Percentiles rank a stretch among this genome's conserved stretches.
phyloP scores from a whole-genome alignment of 1,140 invertebrate genomes.

The Cydia splendana region DNA sequence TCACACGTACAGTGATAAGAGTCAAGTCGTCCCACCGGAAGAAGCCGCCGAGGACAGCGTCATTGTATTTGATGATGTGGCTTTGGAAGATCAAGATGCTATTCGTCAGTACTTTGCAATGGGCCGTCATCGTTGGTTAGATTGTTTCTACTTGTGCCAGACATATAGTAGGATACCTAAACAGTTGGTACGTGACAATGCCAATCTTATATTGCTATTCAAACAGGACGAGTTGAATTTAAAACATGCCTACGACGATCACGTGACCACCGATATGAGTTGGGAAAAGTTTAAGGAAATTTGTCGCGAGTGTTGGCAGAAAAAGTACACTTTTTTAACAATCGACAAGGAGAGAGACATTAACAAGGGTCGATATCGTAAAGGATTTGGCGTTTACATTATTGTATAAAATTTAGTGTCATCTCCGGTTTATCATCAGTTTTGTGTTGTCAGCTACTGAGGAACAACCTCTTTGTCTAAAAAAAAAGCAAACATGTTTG shows the following conservation, averaged over 20 bases:
- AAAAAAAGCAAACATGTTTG: too few species aligned
- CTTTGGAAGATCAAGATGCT: constrained; percentile 56
- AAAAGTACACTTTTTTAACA: background rate
- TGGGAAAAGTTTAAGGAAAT: constrained; percentile 47
- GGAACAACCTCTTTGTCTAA: too few species aligned
- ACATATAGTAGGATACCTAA: constrained; percentile 64
- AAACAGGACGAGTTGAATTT: constrained; percentile 68
- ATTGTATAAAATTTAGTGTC: too few species aligned
- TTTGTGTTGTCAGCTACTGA: too few species aligned
- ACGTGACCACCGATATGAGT: constrained; percentile 53
- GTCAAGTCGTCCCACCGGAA: background rate
- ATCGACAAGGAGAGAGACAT: background rate
- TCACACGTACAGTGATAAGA: background rate
- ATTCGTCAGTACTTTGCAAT: constrained; percentile 64
- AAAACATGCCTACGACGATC: constrained; percentile 65
- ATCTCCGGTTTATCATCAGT: too few species aligned
- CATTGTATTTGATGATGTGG: constrained; percentile 65
- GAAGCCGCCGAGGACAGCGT: background rate
- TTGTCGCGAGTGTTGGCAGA: constrained; percentile 33
- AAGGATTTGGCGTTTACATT: too few species aligned
- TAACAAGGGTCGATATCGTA: constrained; percentile 5
- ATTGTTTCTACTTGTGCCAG: constrained; percentile 68
- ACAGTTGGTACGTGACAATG: constrained; percentile 64
- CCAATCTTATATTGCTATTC: constrained; percentile 66
- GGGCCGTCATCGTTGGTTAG: constrained; percentile 59